Conservation (phyloP, 2,797 vertebrate species). For the Chrysocyon brachyurus region DNA sequence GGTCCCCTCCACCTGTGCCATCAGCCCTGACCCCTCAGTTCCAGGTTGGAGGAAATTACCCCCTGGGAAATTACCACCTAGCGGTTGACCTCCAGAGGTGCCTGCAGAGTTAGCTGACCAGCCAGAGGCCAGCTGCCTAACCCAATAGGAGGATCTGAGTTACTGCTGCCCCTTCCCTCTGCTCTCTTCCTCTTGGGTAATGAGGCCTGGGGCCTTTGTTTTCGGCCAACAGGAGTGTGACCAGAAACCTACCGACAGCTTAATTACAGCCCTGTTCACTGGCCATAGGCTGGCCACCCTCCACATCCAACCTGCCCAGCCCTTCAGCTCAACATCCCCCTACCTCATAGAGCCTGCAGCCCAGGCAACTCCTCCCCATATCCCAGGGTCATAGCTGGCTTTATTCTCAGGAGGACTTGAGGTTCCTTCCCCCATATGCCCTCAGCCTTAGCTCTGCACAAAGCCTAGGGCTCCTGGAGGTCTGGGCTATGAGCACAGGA, state of each 20-base stretch:
- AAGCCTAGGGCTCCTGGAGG: not conserved
- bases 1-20: not conserved
- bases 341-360: not conserved
- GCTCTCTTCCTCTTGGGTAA: slow-evolving; percentile 40
- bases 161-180: not conserved
- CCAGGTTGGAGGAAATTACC: not conserved
- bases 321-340: not conserved
- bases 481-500: slow-evolving; percentile 1
- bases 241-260: slow-evolving; percentile 74
- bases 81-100: not conserved
- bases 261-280: slow-evolving; percentile 70
- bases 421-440: not conserved
- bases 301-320: slow-evolving; percentile 49
- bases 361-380: not conserved
- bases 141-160: slow-evolving; percentile 59
- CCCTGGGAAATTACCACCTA: slow-evolving; percentile 27
- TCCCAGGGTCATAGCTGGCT: slow-evolving; percentile 4
- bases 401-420: not conserved
- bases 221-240: slow-evolving; percentile 70
- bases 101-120: not conserved
- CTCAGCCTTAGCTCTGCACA: not conserved
- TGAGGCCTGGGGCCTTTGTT: slow-evolving; percentile 77
- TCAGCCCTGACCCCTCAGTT: not conserved
- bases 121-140: slow-evolving; percentile 70
- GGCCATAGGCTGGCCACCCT: slow-evolving; percentile 41